Percentiles rank a stretch among this genome's conserved stretches.
phyloP scores from a whole-genome alignment of 2,113 vertebrate genomes.

The Spermophilus dauricus region DNA sequence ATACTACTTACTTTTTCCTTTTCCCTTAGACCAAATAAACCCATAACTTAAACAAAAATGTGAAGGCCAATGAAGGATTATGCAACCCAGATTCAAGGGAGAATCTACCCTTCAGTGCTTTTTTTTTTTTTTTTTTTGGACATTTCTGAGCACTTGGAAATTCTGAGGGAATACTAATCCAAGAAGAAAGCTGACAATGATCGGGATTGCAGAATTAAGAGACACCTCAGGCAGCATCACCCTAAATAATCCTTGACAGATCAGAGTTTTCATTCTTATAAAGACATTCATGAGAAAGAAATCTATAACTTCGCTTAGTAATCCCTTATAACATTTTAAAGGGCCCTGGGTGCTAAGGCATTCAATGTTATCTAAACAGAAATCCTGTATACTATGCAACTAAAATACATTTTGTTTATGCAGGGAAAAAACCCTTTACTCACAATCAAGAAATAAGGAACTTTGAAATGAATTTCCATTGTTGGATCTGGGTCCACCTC shows the following conservation, averaged over 20 bases:
- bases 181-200: neutral
- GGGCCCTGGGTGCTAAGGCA: neutral
- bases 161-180: neutral
- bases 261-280: neutral
- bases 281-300: neutral
- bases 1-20: conserved; percentile 42
- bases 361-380: neutral
- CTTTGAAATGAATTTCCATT: neutral
- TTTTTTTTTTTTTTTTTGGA: neutral
- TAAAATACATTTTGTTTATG: neutral
- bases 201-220: neutral
- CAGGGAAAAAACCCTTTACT: neutral
- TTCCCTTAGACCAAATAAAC: conserved; percentile 3
- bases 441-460: neutral
- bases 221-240: neutral
- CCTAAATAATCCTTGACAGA: neutral
- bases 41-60: conserved; percentile 70
- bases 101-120: neutral
- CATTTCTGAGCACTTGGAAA: neutral
- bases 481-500: neutral
- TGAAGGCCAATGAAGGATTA: conserved; percentile 70
- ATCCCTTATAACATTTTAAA: neutral
- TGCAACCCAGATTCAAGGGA: conserved; percentile 37
- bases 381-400: neutral
- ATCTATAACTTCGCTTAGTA: neutral